phyloP scores from a whole-genome alignment of 1,140 invertebrate species.

The Caenorhabditis latens region DNA sequence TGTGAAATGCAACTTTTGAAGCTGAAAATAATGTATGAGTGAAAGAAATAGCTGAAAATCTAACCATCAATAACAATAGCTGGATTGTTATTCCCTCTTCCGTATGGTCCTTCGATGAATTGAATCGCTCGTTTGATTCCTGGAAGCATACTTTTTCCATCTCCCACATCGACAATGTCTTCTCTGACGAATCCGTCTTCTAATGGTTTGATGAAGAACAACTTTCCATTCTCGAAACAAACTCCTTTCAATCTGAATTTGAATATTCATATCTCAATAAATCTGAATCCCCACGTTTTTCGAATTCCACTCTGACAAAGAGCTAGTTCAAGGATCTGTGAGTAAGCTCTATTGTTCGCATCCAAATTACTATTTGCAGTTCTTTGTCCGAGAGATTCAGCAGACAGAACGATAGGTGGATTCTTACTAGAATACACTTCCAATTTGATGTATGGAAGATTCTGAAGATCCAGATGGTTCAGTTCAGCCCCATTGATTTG shows the following conservation, averaged over 20 bases:
- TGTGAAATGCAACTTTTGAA: conserved; percentile 65
- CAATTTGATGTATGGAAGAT: not conserved
- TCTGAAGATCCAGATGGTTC: not conserved
- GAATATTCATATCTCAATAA: no score
- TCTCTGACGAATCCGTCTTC: conserved; percentile 57
- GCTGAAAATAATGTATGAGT: no score
- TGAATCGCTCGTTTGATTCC: conserved; percentile 57
- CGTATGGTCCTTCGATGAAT: conserved; percentile 62
- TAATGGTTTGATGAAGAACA: conserved; percentile 29
- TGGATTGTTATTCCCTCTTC: conserved; percentile 59
- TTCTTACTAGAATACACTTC: conserved; percentile 16
- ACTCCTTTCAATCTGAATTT: not conserved
- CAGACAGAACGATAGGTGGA: not conserved
- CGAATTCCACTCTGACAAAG: conserved; percentile 48
- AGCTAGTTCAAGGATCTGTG: conserved; percentile 61
- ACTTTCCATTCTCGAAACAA: conserved; percentile 58
- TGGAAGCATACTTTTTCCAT: conserved; percentile 60
- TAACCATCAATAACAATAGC: conserved; percentile 59
- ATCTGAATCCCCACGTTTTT: not conserved
- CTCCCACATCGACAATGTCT: conserved; percentile 60
- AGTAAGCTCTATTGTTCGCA: not conserved
- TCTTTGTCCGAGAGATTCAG: not conserved
- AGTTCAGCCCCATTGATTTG: not conserved
- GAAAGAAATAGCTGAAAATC: no score
- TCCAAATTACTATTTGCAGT: not conserved